These are phyloP conservation scores for Drosophila ustulata DNA, from an alignment of 2,888 invertebrate genomes.

Conservation along the genomic window DNA sequence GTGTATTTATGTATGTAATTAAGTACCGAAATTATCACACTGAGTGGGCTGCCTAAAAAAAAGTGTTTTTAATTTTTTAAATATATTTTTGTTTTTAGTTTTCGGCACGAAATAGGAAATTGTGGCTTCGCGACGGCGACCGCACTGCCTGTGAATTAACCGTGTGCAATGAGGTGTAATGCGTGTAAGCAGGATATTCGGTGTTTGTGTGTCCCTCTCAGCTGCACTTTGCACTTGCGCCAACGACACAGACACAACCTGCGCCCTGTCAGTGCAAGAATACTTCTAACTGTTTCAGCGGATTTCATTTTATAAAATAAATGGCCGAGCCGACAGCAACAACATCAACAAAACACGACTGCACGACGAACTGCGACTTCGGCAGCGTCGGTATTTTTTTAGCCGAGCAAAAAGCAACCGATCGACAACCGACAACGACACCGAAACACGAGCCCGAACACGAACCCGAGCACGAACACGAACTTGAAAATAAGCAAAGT, in stretches of 20 bases:
- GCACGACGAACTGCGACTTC: slow-evolving; percentile 20
- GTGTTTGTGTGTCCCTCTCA: slow-evolving; percentile 2
- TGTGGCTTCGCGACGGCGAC: slow-evolving; percentile 6
- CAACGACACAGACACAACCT: slow-evolving; percentile 67
- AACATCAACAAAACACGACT: slow-evolving; percentile 24
- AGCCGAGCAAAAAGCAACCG: slow-evolving; percentile 33
- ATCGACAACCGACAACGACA: slow-evolving; percentile 39
- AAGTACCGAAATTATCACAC: slow-evolving; percentile 41
- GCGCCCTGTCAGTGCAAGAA: slow-evolving; percentile 75
- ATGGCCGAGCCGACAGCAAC: slow-evolving; percentile 31
- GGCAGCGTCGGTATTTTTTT: slow-evolving; percentile 12
- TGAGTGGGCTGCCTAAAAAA: slow-evolving; percentile 10
- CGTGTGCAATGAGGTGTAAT: not conserved
- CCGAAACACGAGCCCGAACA: not conserved
- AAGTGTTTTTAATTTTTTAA: not conserved
- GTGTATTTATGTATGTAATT: slow-evolving; percentile 19
- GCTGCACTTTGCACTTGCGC: slow-evolving; percentile 40
- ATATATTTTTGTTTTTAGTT: not conserved
- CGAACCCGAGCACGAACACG: slow-evolving; percentile 10
- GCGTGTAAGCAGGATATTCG: slow-evolving; percentile 13
- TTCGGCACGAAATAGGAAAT: slow-evolving; percentile 14
- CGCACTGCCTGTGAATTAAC: slow-evolving; percentile 11
- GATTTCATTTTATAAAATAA: slow-evolving; percentile 69
- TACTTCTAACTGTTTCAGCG: slow-evolving; percentile 75
- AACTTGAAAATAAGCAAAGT: slow-evolving; percentile 26